These are phyloP conservation scores for Spatulosminthurus flaviceps DNA, from an alignment of 2,888 invertebrate species.

Conservation along the genomic window DNA sequence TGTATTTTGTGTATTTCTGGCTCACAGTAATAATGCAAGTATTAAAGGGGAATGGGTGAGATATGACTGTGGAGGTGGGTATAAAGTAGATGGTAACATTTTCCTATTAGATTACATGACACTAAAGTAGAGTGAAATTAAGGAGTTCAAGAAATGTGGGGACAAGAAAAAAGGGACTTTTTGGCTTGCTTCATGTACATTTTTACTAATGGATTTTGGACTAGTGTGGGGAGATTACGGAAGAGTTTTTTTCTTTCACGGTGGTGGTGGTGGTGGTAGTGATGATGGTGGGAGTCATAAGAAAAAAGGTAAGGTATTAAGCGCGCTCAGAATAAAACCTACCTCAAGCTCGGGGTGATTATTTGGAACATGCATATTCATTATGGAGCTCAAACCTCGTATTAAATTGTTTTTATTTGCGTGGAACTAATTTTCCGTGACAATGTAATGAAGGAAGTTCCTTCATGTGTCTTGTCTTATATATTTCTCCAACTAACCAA, in stretches of 20 bases:
- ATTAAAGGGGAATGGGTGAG: too few relatives aligned
- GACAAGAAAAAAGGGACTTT: conserved; percentile 22
- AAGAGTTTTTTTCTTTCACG: too few relatives aligned
- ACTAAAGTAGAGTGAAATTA: not conserved
- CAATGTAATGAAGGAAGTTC: conserved; percentile 43
- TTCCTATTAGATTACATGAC: conserved; percentile 18
- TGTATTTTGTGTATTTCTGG: too few relatives aligned
- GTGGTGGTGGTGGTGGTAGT: too few relatives aligned
- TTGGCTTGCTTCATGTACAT: too few relatives aligned
- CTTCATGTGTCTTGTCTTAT: conserved; percentile 31
- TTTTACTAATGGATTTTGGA: too few relatives aligned
- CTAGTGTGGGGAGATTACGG: not conserved
- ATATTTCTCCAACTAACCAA: conserved; percentile 3
- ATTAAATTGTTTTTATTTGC: conserved; percentile 47
- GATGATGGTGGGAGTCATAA: too few relatives aligned
- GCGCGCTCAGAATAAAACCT: too few relatives aligned
- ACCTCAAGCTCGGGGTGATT: conserved; percentile 43
- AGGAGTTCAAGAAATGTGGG: not conserved
- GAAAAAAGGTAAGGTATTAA: too few relatives aligned
- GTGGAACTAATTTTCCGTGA: conserved; percentile 44
- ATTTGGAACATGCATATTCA: conserved; percentile 44
- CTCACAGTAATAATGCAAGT: too few relatives aligned
- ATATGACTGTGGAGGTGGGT: too few relatives aligned
- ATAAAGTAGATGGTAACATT: too few relatives aligned
- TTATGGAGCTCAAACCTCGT: conserved; percentile 40